Conservation (phyloP, 2,113 vertebrate species). For the Hippoglossus stenolepis region DNA sequence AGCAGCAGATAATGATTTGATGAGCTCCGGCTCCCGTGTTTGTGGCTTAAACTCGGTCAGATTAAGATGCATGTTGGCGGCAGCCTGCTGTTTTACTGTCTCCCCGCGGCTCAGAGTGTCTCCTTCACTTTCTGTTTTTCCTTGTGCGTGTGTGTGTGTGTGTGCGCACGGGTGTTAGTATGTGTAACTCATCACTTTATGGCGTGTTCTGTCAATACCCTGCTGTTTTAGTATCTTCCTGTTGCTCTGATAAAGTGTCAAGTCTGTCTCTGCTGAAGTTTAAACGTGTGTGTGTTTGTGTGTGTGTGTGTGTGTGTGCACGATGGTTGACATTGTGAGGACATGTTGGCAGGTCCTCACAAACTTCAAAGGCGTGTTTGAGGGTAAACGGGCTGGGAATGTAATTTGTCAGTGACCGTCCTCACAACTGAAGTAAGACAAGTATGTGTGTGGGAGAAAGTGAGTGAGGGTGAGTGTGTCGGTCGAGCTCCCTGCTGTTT, state of each 20-base stretch:
- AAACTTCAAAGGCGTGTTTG: background rate
- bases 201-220: constrained; percentile 47
- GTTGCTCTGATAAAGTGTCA: constrained; percentile 48
- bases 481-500: constrained; percentile 51
- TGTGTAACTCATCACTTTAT: constrained; percentile 49
- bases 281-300: constrained; percentile 26
- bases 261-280: constrained; percentile 30
- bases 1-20: background rate
- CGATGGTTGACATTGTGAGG: background rate
- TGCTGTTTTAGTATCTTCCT: constrained; percentile 63
- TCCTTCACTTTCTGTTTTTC: background rate
- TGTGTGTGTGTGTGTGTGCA: constrained; percentile 5
- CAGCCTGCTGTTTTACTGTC: constrained; percentile 48
- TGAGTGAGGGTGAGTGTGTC: constrained; percentile 30
- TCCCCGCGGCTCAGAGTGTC: constrained; percentile 28
- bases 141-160: background rate
- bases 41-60: background rate
- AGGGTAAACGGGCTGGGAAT: background rate
- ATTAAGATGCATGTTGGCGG: constrained; percentile 29
- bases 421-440: background rate
- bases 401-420: background rate
- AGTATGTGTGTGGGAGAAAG: constrained; percentile 23
- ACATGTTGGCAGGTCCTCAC: background rate
- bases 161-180: constrained; percentile 8
- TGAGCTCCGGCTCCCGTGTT: background rate